Evolutionary conservation across 2,797 vertebrate species (phyloP).

Genomic region (Parotocinclus haroldoi): DNA sequence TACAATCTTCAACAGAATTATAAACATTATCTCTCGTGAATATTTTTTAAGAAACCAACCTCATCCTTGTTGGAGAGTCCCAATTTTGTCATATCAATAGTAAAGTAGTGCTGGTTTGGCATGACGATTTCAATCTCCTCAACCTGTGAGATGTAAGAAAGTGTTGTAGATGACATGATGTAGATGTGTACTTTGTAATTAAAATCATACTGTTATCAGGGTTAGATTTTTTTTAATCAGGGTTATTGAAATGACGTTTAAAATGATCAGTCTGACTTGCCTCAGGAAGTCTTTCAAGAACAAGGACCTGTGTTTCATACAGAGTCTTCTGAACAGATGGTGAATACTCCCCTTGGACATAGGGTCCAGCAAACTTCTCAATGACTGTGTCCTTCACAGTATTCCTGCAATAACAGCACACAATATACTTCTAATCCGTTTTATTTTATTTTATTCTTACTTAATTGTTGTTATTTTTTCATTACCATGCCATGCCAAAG

Average conservation of each 20-base stretch:
- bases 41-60: constrained; percentile 66
- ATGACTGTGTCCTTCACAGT: constrained; percentile 76
- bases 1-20: too few species aligned
- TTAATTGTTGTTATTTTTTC: background rate
- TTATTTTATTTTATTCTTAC: background rate
- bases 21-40: background rate
- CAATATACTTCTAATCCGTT: background rate
- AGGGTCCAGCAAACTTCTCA: constrained; percentile 89
- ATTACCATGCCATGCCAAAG: constrained; percentile 85
- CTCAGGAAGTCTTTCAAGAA: constrained; percentile 77
- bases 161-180: background rate
- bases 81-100: constrained; percentile 88
- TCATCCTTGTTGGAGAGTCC: constrained; percentile 86
- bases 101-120: constrained; percentile 90
- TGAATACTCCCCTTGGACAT: constrained; percentile 81
- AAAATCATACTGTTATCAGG: background rate
- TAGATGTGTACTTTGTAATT: background rate
- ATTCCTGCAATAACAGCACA: constrained; percentile 65
- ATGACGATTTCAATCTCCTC: constrained; percentile 88
- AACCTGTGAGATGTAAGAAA: constrained; percentile 70
- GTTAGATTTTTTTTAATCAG: background rate
- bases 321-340: constrained; percentile 95
- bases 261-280: constrained; percentile 58
- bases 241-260: background rate
- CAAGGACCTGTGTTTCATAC: constrained; percentile 78